Evolutionary conservation across 1,140 invertebrate species (phyloP).

Genomic region (Drosophila repletoides): DNA sequence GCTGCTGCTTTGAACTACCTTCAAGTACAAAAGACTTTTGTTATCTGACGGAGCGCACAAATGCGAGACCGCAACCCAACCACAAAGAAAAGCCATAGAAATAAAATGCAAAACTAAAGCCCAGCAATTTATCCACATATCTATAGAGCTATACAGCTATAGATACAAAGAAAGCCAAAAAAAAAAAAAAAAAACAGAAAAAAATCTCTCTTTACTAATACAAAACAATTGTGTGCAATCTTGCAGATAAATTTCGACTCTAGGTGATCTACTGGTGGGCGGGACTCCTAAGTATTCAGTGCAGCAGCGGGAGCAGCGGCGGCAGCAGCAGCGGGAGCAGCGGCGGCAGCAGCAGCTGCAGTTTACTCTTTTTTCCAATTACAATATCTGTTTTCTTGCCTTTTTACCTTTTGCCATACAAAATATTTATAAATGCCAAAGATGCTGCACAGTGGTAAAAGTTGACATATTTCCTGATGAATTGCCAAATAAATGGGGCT

Average conservation of each 20-base stretch:
- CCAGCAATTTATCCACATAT: constrained; percentile 72
- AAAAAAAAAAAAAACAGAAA: constrained; percentile 7
- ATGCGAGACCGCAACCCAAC: constrained; percentile 43
- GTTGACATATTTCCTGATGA: no score
- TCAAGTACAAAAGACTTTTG: constrained; percentile 26
- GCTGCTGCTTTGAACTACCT: constrained; percentile 32
- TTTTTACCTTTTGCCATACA: constrained; percentile 66
- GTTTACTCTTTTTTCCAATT: constrained; percentile 70
- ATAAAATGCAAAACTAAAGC: constrained; percentile 67
- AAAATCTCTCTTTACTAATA: constrained; percentile 61
- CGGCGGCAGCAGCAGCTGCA: constrained; percentile 60
- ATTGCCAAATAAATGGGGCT: no score
- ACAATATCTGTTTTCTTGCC: constrained; percentile 75
- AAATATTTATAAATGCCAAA: constrained; percentile 75
- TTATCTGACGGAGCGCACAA: constrained; percentile 20
- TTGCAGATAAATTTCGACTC: constrained; percentile 62
- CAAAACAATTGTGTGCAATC: constrained; percentile 79
- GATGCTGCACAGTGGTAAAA: constrained; percentile 48
- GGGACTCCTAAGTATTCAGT: constrained; percentile 7
- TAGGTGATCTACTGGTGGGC: neutral
- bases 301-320: neutral
- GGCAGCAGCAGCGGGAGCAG: constrained; percentile 46
- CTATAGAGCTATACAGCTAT: constrained; percentile 7
- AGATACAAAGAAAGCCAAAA: neutral
- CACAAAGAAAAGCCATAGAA: constrained; percentile 61